These are phyloP conservation scores for Phalanger gymnotis DNA, from an alignment of 2,797 vertebrate species.

Conservation along the genomic window DNA sequence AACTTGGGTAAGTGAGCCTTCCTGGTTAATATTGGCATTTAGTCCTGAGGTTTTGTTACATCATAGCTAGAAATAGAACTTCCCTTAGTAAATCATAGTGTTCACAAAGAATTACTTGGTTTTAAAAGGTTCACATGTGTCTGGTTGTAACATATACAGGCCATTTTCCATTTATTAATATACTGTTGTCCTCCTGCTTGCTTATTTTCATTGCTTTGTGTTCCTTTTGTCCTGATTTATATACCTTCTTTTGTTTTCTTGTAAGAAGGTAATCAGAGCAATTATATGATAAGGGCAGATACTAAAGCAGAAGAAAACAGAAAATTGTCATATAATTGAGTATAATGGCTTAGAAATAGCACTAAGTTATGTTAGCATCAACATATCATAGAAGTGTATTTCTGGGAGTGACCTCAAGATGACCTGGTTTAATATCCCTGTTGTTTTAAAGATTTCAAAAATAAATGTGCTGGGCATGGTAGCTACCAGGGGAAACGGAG, in stretches of 20 bases:
- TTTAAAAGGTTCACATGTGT: not conserved
- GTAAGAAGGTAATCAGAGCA: not conserved
- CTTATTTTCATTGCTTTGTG: not conserved
- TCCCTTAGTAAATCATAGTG: not conserved
- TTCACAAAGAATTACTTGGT: not conserved
- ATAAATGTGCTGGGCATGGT: not conserved
- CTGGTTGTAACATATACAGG: not conserved
- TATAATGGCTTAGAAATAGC: not conserved
- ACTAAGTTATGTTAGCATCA: not conserved
- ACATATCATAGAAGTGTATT: not conserved
- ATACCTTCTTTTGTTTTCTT: not conserved
- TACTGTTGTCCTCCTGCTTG: constrained; percentile 3
- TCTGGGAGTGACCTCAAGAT: not conserved
- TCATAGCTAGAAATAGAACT: not conserved
- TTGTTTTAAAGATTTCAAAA: not conserved
- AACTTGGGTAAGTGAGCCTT: not conserved
- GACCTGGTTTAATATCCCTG: not conserved
- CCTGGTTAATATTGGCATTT: fast-evolving
- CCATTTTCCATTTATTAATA: not conserved
- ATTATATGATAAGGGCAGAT: not conserved
- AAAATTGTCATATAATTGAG: not conserved
- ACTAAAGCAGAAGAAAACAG: not conserved
- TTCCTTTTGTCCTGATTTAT: not conserved
- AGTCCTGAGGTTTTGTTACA: fast-evolving
- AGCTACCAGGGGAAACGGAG: not conserved